phyloP scores from a whole-genome alignment of 2,113 vertebrate genomes.

The Erythrocercus mccallii region DNA sequence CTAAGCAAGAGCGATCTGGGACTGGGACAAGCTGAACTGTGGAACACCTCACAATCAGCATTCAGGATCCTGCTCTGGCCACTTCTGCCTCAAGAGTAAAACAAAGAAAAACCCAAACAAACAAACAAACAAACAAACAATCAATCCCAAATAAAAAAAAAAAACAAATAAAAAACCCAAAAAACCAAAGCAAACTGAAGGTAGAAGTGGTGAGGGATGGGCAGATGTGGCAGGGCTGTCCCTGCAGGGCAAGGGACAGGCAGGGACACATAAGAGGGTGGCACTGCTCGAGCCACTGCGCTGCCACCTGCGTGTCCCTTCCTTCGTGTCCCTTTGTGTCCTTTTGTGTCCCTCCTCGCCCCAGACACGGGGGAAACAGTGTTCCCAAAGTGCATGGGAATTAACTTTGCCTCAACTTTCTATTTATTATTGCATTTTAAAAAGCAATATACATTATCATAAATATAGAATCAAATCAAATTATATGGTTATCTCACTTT shows the following conservation, averaged over 20 bases:
- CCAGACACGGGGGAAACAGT: rapidly evolving
- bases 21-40: background rate
- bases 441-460: background rate
- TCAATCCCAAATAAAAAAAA: background rate
- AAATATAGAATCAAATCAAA: background rate
- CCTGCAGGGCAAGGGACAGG: background rate
- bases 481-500: background rate
- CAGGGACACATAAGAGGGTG: background rate
- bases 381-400: background rate
- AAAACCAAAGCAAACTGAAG: too few relatives aligned
- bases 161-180: background rate
- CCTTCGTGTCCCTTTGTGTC: background rate
- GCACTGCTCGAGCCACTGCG: background rate
- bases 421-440: background rate
- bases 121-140: background rate
- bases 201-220: rapidly evolving
- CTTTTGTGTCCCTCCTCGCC: background rate
- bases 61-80: background rate
- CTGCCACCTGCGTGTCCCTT: background rate
- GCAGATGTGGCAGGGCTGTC: rapidly evolving
- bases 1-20: background rate
- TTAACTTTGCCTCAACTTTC: background rate
- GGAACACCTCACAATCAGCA: rapidly evolving
- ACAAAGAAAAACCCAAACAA: too few relatives aligned
- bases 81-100: background rate